Percentiles rank a stretch among this genome's conserved stretches.
These are phyloP conservation scores for Geococcyx californianus DNA, from an alignment of 2,113 vertebrate genomes.

Conservation along the genomic window DNA sequence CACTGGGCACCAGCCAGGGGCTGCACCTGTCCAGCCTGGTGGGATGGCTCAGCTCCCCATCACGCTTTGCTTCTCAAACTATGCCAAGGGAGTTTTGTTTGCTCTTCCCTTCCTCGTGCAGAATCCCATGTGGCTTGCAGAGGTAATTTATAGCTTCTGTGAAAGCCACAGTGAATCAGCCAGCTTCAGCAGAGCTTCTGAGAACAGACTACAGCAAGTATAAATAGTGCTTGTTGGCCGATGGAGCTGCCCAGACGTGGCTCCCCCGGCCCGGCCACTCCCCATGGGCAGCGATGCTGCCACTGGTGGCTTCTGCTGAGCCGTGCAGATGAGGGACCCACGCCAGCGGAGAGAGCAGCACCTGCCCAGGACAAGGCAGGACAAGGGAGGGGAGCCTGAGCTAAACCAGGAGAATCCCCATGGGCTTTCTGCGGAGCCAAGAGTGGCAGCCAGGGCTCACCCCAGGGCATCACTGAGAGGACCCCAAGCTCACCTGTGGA, in stretches of 20 bases:
- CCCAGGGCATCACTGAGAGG: fast-evolving
- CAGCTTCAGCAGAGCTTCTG: background rate
- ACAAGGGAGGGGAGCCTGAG: background rate
- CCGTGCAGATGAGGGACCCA: fast-evolving
- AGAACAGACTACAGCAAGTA: background rate
- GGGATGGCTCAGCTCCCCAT: too few relatives aligned
- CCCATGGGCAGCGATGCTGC: fast-evolving
- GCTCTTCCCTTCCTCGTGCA: background rate
- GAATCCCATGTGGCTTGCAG: background rate
- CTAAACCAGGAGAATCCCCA: background rate
- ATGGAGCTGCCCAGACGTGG: background rate
- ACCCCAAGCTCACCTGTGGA: fast-evolving
- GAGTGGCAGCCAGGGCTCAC: background rate
- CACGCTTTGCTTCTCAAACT: fast-evolving
- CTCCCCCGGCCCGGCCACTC: background rate
- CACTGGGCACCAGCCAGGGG: fast-evolving
- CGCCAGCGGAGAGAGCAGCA: background rate
- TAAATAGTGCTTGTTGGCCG: background rate
- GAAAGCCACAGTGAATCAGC: background rate
- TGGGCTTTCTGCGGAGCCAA: fast-evolving
- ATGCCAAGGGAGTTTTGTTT: background rate
- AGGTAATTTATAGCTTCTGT: background rate
- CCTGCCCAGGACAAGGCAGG: background rate
- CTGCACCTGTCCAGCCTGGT: background rate
- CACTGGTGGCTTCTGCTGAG: background rate